Evolutionary conservation across 2,888 invertebrate genomes (phyloP).

Genomic region (Hecatera dysodea): DNA sequence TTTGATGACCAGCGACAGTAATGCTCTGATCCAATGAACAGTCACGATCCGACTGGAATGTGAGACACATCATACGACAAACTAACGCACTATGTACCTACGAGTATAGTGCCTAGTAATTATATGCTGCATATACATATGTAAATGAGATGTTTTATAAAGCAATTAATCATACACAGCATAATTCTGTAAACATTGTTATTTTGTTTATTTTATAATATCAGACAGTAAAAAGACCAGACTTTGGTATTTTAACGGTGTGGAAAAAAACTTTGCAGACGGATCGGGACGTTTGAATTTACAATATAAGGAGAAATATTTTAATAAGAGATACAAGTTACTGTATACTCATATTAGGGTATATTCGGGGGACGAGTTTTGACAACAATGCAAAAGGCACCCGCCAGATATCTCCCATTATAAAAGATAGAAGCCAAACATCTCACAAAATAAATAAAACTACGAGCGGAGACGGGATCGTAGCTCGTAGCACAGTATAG

Average conservation of each 20-base stretch:
- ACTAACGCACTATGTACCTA: neutral
- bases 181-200: neutral
- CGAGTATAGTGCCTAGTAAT: neutral
- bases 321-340: neutral
- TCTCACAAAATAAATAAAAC: neutral
- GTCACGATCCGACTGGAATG: slow-evolving; percentile 49
- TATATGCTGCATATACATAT: neutral
- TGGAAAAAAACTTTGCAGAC: neutral
- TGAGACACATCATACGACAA: neutral
- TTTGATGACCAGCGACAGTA: slow-evolving; percentile 45
- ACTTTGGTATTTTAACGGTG: too few relatives aligned
- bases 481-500: slow-evolving; percentile 34
- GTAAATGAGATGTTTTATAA: slow-evolving; percentile 10
- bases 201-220: neutral
- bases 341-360: neutral
- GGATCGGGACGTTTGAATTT: neutral
- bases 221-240: neutral
- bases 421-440: neutral
- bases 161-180: neutral
- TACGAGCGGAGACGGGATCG: neutral
- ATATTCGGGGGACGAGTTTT: neutral
- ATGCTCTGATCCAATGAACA: slow-evolving; percentile 52
- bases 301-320: too few relatives aligned
- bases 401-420: neutral
- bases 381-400: neutral